Base-by-base conservation (phyloP, 2,888 invertebrate genomes). In the Synanthedon formicaeformis region DNA sequence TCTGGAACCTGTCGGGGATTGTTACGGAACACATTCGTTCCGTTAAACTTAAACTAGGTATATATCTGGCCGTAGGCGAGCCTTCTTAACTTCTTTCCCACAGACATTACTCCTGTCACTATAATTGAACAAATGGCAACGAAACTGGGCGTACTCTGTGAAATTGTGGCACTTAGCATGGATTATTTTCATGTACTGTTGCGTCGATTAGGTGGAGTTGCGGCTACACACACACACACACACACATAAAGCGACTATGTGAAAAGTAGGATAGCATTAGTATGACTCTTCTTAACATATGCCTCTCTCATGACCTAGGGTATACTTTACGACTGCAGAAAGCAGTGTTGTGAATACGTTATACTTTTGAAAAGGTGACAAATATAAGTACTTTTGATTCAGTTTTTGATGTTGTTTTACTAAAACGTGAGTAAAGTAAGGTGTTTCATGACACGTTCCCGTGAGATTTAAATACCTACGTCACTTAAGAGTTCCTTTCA, bases 41-140 rank as follows among this genome's bases (percentile, higher is more conserved):
- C 63, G 64, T 60, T 71, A 64, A 67, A 70, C 55, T 59, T 69
- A 61, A 68, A 71, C 62, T 66, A 34, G 34, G 34, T 34, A 34
- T 34, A 70, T 64, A 59, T 56, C 53, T 13, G 41, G 45, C 64
- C 61, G 18, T 34, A 34, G 62, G 60, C 54, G 63, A 62, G 65
- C 60, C 67, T 71, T 73, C 61, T 67, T 67, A 73, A 71, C 63
- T 73, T 71, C 66, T 57, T 61, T 59, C 56, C 57, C 61, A 54
- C 55, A 56, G 61, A 65, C 67, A 65, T 69, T 73, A 65, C 68
- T 71, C 67, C 64, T 69, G 65, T 60, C 60, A 60, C 58, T 57
- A 65, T 75, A 76, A 77, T 73, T 75, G 71, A 65, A 68, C 56
- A 66, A 75, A 75, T 69, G 69, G 69, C 55, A 52, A 58, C 58